Conservation (phyloP, 2,797 vertebrate species). For the Harpagifer antarcticus region DNA sequence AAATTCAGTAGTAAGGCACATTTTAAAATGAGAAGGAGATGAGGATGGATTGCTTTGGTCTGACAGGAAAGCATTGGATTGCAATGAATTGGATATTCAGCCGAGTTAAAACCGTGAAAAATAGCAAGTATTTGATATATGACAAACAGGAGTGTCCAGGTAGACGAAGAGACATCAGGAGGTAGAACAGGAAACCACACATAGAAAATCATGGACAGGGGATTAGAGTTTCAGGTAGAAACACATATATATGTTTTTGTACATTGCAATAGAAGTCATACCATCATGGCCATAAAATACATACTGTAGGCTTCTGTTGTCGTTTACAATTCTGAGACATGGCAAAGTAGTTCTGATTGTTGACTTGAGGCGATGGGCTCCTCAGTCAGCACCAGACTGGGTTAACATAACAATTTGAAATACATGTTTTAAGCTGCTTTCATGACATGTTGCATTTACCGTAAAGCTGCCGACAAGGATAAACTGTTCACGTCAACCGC, state of each 20-base stretch:
- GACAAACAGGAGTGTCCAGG: slow-evolving; percentile 48
- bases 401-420: slow-evolving; percentile 40
- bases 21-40: slow-evolving; percentile 26
- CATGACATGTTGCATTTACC: slow-evolving; percentile 25
- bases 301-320: slow-evolving; percentile 22
- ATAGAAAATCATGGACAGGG: slow-evolving; percentile 20
- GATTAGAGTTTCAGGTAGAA: slow-evolving; percentile 47
- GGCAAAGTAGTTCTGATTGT: slow-evolving; percentile 30
- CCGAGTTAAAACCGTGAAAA: slow-evolving; percentile 3
- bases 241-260: slow-evolving; percentile 43
- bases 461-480: slow-evolving; percentile 56
- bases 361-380: slow-evolving; percentile 35
- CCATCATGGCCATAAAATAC: slow-evolving; percentile 55
- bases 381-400: slow-evolving; percentile 27
- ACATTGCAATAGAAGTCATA: slow-evolving; percentile 30
- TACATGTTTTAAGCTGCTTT: slow-evolving; percentile 31
- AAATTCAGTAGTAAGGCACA: slow-evolving; percentile 75
- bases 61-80: slow-evolving; percentile 21
- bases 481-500: slow-evolving; percentile 2
- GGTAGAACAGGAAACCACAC: slow-evolving; percentile 73
- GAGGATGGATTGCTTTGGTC: slow-evolving; percentile 55
- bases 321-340: slow-evolving; percentile 58
- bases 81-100: neutral
- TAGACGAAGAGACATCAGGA: slow-evolving; percentile 49
- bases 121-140: neutral